Base-by-base conservation (phyloP, 2,888 invertebrate genomes). In the Junonia oenone region DNA sequence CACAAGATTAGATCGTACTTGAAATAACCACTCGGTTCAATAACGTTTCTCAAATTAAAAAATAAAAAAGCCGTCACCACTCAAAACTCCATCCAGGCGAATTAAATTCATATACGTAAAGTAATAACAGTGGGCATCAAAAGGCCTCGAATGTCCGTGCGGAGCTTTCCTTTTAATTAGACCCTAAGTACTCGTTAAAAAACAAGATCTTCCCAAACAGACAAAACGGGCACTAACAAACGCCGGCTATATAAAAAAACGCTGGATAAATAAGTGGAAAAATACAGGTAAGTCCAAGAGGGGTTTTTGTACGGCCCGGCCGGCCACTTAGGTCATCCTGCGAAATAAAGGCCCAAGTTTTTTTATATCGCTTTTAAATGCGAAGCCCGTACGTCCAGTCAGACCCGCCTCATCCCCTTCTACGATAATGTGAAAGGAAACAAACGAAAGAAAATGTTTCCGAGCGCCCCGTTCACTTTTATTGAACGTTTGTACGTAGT, bases 261-360 rank as follows among this genome's bases (percentile, higher is more conserved):
- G 83, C 76, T 77, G 87, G 85, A 86, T 88, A 89, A 90, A 89
- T 88, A 89, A 85, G 89, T 88, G 89, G 90, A 89, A 90, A 90
- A 90, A 88, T 87, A 90, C 90, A 90, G 90, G 90, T 90, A 88
- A 86, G 86, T 88, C 85, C 76, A 80, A 83, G 89, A 87, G 88
- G 81, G 83, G 76, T 83, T 87, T 86, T 87, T 89, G 87, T 89
- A 81, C 81, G 75, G 81, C 73, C 83, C 83, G 84, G 78, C 86
- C 83, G 82, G 88, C 89, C 90, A 90, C 90, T 90, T 89, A 87
- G 90, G 89, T 90, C 89, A 90, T 89, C 89, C 85, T 82, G 86
- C 83, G 79, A 87, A 90, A 89, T 89, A 89, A 90, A 90, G 76
- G 80, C 80, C 73, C 79, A 82, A 83, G 79, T 84, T 88, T 87